Base-by-base conservation (phyloP, 1,140 invertebrate genomes). In the Rhopalosiphum padi region DNA sequence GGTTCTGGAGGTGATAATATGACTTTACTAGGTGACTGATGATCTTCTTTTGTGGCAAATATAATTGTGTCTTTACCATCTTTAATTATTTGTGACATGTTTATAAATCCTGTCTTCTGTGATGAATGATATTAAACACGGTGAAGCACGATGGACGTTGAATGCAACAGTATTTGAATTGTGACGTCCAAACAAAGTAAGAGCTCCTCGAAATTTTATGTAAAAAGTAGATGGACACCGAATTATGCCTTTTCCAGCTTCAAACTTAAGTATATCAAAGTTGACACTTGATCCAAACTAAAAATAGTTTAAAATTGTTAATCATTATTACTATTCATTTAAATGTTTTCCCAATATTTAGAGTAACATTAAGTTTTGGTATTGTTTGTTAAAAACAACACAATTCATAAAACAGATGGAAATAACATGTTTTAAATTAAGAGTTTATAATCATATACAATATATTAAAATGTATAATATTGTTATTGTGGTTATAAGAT, bases 51-150 rank as follows among this genome's bases (percentile, higher is more conserved):
- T 0, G 97, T 96, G 25, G 97, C 97, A 95, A 99, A 98, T 93
- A 98, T 97, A 11, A 99, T 97, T 94, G 97, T 96, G 95, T 99
- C 98, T 95, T 98, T 98, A 37, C 97, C 97, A 95, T 96, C 95
- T 90, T 95, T 95, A 46, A 93, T 94, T 53, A 95, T 94, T n/a
- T 95, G 93, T 35, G 96, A 95, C 96, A 96, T 96, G 95, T 3
- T 94, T 90, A 92, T 95, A 96, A 15, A 94, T 94, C 91, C 95
- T 94, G 93, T 95, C 95, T 43, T 96, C 94, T 0, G 95, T 86
- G 94, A 94, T 94, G 94, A 94, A 43, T 95, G 94, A 95, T n/a
- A 96, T 94, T 15, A 96, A 94, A 94, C 96, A 95, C 35, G 95
- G 94, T 7, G 96, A 95, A 41, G 96, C 95, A 94, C 96, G 96